Percentiles rank a stretch among this genome's conserved stretches.
These are phyloP conservation scores for Onychorhynchus coronatus DNA, from an alignment of 2,113 vertebrate genomes.

Conservation along the genomic window DNA sequence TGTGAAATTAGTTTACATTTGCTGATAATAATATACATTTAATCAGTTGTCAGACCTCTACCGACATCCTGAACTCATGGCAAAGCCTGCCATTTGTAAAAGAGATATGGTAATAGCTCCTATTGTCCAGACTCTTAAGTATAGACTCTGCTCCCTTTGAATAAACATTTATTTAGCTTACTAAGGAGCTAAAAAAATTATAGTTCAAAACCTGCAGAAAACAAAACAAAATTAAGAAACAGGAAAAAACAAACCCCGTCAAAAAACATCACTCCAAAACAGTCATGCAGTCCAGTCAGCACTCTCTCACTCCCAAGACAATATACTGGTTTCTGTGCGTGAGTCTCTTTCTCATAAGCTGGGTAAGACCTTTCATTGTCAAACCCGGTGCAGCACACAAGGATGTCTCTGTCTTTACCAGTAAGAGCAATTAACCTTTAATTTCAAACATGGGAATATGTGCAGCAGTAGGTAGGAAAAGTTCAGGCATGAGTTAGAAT, in stretches of 20 bases:
- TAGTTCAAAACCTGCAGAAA: not conserved
- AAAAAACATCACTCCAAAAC: not conserved
- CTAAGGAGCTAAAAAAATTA: not conserved
- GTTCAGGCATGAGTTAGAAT: not conserved
- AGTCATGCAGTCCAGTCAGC: not conserved
- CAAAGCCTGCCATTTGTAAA: not conserved
- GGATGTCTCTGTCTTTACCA: not conserved
- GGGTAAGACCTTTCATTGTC: not conserved
- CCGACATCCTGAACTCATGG: not conserved
- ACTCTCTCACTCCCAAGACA: not conserved
- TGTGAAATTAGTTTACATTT: not conserved
- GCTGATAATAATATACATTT: not conserved
- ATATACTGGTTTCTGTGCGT: not conserved
- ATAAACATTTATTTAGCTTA: not conserved
- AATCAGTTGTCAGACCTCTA: not conserved
- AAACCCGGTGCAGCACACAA: not conserved
- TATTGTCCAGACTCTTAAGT: not conserved
- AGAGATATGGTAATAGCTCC: not conserved
- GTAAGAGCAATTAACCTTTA: not conserved
- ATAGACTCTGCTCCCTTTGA: not conserved
- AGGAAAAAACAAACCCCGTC: fast-evolving
- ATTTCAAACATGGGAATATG: not conserved
- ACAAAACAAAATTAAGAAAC: not conserved
- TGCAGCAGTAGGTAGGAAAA: not conserved
- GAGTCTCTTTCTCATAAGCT: not conserved